Conservation (phyloP, 2,888 invertebrate genomes). For the Pachydiplax longipennis region DNA sequence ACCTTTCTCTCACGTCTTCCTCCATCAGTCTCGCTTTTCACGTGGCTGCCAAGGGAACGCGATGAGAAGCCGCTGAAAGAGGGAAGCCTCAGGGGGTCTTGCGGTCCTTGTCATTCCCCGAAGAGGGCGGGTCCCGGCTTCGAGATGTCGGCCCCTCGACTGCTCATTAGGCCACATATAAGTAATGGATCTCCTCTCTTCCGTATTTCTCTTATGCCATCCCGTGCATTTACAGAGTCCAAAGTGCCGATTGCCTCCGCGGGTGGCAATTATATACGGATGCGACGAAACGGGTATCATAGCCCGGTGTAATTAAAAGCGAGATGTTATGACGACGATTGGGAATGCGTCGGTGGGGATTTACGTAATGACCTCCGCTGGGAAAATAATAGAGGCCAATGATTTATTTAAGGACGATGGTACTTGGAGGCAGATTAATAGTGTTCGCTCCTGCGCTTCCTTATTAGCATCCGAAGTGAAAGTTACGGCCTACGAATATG, state of each 20-base stretch:
- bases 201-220: neutral
- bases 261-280: neutral
- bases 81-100: neutral
- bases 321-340: neutral
- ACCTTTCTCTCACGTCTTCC: neutral
- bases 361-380: neutral
- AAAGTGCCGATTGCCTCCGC: neutral
- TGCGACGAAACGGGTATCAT: neutral
- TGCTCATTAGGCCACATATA: slow-evolving; percentile 30
- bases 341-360: neutral
- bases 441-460: neutral
- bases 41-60: neutral
- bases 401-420: neutral
- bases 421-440: neutral
- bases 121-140: slow-evolving; percentile 14
- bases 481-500: neutral
- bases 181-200: slow-evolving; percentile 1
- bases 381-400: neutral
- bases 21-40: neutral
- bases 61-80: neutral
- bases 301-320: neutral
- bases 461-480: neutral
- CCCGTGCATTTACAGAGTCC: neutral
- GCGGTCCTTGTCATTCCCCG: slow-evolving; percentile 24
- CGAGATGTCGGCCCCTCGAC: slow-evolving; percentile 14